These are phyloP conservation scores for Aplodontia rufa DNA, from an alignment of 2,113 vertebrate genomes.

Conservation along the genomic window DNA sequence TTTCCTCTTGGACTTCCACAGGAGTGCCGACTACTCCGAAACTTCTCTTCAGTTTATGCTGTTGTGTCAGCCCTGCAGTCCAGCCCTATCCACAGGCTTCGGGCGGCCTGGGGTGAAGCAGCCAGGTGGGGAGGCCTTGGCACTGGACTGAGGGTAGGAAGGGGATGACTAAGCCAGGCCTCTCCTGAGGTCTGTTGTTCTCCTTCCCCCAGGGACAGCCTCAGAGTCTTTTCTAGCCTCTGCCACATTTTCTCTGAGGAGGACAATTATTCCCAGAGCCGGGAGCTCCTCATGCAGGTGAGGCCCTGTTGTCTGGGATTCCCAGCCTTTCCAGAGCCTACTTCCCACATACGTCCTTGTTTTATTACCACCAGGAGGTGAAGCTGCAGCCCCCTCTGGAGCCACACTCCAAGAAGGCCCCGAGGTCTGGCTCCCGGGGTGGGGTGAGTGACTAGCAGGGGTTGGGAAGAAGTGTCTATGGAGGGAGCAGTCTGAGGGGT, in stretches of 20 bases:
- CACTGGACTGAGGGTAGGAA: not conserved
- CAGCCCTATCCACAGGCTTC: conserved; percentile 92
- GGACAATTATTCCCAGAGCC: conserved; percentile 93
- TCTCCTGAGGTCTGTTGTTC: not conserved
- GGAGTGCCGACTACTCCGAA: conserved; percentile 91
- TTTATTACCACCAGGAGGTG: conserved; percentile 63
- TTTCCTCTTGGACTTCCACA: conserved; percentile 56
- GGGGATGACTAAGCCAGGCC: not conserved
- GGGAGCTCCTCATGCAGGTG: conserved; percentile 87
- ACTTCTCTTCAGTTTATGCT: conserved; percentile 93
- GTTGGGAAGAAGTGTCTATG: not conserved
- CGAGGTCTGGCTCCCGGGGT: conserved; percentile 80
- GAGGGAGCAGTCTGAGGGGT: not conserved
- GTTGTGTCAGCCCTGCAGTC: conserved; percentile 92
- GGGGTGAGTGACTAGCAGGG: conserved; percentile 53
- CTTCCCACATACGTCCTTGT: too few species aligned
- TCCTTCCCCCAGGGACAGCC: conserved; percentile 66
- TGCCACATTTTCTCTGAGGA: conserved; percentile 91
- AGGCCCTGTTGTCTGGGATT: not conserved
- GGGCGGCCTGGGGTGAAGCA: conserved; percentile 91
- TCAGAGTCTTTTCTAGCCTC: conserved; percentile 75
- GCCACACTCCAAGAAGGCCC: conserved; percentile 79
- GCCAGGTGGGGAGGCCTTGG: conserved; percentile 84
- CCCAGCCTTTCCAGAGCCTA: accelerated
- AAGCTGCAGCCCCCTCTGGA: conserved; percentile 62